Evolutionary conservation across 2,113 vertebrate species (phyloP).

Genomic region (Serilophus lunatus): DNA sequence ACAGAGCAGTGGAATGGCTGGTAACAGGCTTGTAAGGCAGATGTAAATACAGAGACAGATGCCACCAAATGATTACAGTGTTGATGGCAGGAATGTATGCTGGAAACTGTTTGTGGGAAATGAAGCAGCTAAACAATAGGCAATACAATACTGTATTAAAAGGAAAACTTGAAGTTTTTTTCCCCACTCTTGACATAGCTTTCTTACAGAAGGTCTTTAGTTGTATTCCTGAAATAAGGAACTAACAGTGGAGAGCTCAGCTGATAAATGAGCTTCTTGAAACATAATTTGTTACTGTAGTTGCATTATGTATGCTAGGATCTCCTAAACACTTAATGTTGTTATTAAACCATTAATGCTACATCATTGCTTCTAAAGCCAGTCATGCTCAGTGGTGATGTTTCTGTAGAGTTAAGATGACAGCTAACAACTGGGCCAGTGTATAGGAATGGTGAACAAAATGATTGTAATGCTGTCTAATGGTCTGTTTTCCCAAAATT

Average conservation of each 20-base stretch:
- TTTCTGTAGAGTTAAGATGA: slow-evolving; percentile 51
- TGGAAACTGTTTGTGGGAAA: slow-evolving; percentile 38
- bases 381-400: background rate
- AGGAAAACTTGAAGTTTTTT: slow-evolving; percentile 40
- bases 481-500: slow-evolving; percentile 76
- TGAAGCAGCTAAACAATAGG: slow-evolving; percentile 25
- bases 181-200: slow-evolving; percentile 56
- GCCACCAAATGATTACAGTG: slow-evolving; percentile 12
- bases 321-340: background rate
- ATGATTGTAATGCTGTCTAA: slow-evolving; percentile 70
- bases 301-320: background rate
- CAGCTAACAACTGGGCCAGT: slow-evolving; percentile 72
- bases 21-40: slow-evolving; percentile 52
- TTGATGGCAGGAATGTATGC: slow-evolving; percentile 60
- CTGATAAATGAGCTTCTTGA: slow-evolving; percentile 47
- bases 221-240: slow-evolving; percentile 52
- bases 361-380: slow-evolving; percentile 43
- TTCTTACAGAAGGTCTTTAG: slow-evolving; percentile 40
- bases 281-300: slow-evolving; percentile 19
- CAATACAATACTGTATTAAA: slow-evolving; percentile 23
- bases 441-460: slow-evolving; percentile 55
- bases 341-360: slow-evolving; percentile 18
- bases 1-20: slow-evolving; percentile 68
- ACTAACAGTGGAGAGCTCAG: slow-evolving; percentile 49
- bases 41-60: slow-evolving; percentile 57